Evolutionary conservation across 2,888 invertebrate species (phyloP), one percentile per base, ranked within the genome.

Genomic region (Sarcophaga rosellei): DNA sequence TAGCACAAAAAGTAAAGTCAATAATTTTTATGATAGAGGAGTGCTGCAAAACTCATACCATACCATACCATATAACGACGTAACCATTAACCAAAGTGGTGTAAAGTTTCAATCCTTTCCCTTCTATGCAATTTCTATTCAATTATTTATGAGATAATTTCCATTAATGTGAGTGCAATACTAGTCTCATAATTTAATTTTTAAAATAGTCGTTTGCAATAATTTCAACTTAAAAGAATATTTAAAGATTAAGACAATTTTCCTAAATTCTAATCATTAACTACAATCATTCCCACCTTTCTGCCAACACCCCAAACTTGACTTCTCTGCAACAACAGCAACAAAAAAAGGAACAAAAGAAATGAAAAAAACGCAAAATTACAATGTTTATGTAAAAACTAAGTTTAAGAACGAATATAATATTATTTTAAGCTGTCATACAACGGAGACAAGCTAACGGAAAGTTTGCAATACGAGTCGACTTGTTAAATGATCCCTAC

Each of bases 221-320:
- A 66, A 80, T 57, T 80, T 80, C 66, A 65, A 66, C 66, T 66
- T 57, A 66, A 45, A 66, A 35, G 35, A 47, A 66, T 65, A 44
- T 66, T 72, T 72, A 79, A 79, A 65, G 65, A 62, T 79, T 79
- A 68, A 79, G 65, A 65, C 62, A 72, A 53, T 65, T 53, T 63
- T 72, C 45, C 47, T 53, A 66, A 79, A 72, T 65, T 79, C 65
- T 79, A 72, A 79, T 79, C 47, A 79, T 65, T 80, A 80, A 66
- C 17, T 17, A 53, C 17, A 17, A 53, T 4, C 72, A 73, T 17
- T 4, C 78, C 57, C 23, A 62, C 65, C 72, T 47, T 63, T 65
- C 63, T 79, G 21, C 2, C 72, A 25, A 77, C 68, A 45, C 47
- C 47, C 47, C 17, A 53, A 62, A 74, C 4, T 47, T 17, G 45